These are phyloP conservation scores for Penaeus vannamei DNA, from an alignment of 1,140 invertebrate genomes.

Conservation along the genomic window DNA sequence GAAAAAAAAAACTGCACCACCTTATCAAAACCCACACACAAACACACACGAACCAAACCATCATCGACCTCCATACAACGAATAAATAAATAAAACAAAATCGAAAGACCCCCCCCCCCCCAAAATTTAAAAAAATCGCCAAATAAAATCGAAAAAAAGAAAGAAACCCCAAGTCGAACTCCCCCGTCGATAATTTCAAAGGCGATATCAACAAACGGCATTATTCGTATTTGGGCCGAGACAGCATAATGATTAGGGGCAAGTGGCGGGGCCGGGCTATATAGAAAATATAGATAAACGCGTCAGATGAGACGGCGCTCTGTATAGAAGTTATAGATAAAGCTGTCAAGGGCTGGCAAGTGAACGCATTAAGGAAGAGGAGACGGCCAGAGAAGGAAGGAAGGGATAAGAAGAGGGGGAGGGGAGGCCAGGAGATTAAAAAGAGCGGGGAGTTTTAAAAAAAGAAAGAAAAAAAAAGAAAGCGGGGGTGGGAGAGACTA, in stretches of 20 bases:
- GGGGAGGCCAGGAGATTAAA: background rate
- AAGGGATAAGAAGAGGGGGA: background rate
- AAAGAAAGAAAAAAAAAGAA: background rate
- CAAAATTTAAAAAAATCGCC: background rate
- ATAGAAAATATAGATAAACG: conserved; percentile 27
- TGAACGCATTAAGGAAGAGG: conserved; percentile 3
- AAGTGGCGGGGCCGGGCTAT: conserved; percentile 26
- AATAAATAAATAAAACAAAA: background rate
- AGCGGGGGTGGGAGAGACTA: background rate
- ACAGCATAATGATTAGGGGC: conserved; percentile 25
- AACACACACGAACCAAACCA: background rate
- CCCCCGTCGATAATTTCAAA: no score
- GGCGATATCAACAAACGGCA: background rate
- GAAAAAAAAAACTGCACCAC: background rate
- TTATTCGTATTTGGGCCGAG: conserved; percentile 20
- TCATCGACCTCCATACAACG: background rate
- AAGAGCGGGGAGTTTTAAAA: no score
- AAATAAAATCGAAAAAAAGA: no score
- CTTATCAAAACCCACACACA: background rate
- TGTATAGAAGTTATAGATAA: conserved; percentile 23
- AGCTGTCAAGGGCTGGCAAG: conserved; percentile 10
- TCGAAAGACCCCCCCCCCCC: background rate
- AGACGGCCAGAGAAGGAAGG: background rate
- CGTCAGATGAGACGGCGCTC: conserved; percentile 14
- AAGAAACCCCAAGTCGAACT: no score